Conservation (phyloP, 2,888 invertebrate species). For the Sarcophaga rosellei region DNA sequence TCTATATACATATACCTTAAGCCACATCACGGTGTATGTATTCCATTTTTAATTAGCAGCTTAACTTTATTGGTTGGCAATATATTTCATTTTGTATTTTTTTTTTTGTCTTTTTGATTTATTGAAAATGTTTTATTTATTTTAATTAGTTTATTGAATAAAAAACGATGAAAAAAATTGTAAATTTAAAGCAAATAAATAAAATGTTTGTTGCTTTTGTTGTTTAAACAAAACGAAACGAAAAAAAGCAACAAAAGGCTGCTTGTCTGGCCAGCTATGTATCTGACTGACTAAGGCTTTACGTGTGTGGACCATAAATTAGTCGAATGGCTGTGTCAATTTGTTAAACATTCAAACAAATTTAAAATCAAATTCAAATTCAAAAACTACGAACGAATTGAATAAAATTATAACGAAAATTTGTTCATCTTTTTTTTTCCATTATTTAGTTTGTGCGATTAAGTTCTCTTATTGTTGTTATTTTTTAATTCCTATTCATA, state of each 20-base stretch:
- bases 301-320: conserved; percentile 66
- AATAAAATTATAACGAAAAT: conserved; percentile 48
- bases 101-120: conserved; percentile 62
- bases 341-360: conserved; percentile 60
- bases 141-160: conserved; percentile 65
- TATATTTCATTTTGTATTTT: background rate
- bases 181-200: conserved; percentile 36
- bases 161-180: conserved; percentile 35
- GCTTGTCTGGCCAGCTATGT: background rate
- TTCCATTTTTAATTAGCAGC: background rate
- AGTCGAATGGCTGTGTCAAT: conserved; percentile 58
- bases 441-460: background rate
- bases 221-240: conserved; percentile 23
- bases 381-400: background rate
- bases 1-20: too few species aligned
- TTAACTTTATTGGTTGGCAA: background rate
- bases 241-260: too few species aligned
- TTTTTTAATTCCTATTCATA: conserved; percentile 52
- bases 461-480: background rate
- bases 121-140: conserved; percentile 67
- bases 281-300: conserved; percentile 13
- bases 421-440: conserved; percentile 22
- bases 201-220: conserved; percentile 23
- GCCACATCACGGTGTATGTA: too few species aligned
- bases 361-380: conserved; percentile 53